phyloP scores from a whole-genome alignment of 2,888 invertebrate genomes.

The Chirona hameri region DNA sequence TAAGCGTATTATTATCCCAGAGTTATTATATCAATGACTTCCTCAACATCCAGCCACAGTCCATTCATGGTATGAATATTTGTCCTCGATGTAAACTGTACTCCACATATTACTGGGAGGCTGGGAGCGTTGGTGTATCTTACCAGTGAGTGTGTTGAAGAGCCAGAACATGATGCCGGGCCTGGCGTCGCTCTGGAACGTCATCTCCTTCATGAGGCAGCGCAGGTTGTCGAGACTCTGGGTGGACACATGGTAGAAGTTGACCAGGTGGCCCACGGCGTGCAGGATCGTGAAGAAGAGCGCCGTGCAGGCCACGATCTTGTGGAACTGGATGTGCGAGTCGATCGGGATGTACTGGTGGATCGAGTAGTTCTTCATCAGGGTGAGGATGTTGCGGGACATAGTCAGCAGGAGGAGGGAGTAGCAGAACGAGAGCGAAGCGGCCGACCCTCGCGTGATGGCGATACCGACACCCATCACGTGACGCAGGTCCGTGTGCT shows the following conservation, averaged over 20 bases:
- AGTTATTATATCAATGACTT: too few species aligned
- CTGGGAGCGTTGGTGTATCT: constrained; percentile 40
- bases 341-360: constrained; percentile 92
- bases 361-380: constrained; percentile 86
- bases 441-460: constrained; percentile 89
- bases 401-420: constrained; percentile 84
- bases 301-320: constrained; percentile 92
- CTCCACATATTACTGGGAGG: background rate
- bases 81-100: too few species aligned
- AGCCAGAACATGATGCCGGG: constrained; percentile 94
- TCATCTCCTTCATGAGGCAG: constrained; percentile 88
- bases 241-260: constrained; percentile 95
- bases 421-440: constrained; percentile 90
- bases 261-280: constrained; percentile 90
- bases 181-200: constrained; percentile 88
- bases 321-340: constrained; percentile 91
- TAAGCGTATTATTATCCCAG: too few species aligned
- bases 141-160: constrained; percentile 89
- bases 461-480: constrained; percentile 98
- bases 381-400: constrained; percentile 87
- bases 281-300: constrained; percentile 88
- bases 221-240: constrained; percentile 88
- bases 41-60: too few species aligned
- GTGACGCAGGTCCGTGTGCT: constrained; percentile 88
- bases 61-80: too few species aligned